Conservation (phyloP, 2,113 vertebrate species). For the Sturnira hondurensis region DNA sequence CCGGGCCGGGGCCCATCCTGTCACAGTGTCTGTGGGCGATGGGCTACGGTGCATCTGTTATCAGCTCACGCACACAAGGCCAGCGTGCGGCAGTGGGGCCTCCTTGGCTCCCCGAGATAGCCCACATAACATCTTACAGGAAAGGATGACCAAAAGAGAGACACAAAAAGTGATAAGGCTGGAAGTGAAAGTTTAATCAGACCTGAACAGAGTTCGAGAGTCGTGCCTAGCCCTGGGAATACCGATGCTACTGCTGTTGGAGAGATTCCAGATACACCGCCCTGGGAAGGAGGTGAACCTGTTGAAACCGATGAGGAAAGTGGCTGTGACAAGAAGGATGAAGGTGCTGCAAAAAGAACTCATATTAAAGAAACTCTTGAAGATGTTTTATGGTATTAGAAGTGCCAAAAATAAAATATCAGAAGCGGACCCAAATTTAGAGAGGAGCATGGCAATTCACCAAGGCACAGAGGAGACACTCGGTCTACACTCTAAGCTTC, state of each 20-base stretch:
- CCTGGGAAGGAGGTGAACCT: background rate
- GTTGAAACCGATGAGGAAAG: background rate
- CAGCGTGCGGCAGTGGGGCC: background rate
- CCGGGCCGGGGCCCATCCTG: background rate
- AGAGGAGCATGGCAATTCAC: background rate
- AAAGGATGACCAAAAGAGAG: background rate
- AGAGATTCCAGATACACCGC: background rate
- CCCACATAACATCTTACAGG: background rate
- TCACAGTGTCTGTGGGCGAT: accelerated
- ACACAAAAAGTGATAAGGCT: background rate
- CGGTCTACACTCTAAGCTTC: background rate
- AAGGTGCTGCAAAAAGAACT: background rate
- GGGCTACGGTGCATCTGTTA: background rate
- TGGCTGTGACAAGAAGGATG: background rate
- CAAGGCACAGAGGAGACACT: background rate
- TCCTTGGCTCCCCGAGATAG: background rate
- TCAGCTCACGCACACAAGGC: background rate
- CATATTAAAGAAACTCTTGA: background rate
- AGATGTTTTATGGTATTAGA: background rate
- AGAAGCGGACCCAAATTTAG: background rate
- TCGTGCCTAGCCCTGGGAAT: background rate
- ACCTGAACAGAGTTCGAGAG: background rate
- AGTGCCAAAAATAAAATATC: background rate
- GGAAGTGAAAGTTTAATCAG: background rate
- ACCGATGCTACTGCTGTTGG: background rate